These are phyloP conservation scores for Tetropium fuscum DNA, from an alignment of 2,888 invertebrate genomes.

Conservation along the genomic window DNA sequence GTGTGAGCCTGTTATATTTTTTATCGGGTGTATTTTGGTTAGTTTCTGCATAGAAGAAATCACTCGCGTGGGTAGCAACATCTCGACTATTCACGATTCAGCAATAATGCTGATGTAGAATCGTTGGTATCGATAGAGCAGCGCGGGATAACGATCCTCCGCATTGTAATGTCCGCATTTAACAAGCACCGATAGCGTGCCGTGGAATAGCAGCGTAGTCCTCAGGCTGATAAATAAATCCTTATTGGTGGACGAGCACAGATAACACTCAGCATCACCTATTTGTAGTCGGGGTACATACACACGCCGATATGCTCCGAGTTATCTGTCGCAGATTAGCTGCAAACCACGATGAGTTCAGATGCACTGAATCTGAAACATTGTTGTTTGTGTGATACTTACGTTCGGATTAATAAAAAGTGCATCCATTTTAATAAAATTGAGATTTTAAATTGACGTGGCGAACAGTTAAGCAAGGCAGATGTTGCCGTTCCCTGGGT, in stretches of 20 bases:
- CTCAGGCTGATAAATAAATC: constrained; percentile 62
- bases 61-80: constrained; percentile 60
- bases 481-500: no score
- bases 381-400: no score
- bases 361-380: no score
- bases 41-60: constrained; percentile 41
- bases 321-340: constrained; percentile 46
- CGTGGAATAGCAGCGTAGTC: constrained; percentile 49
- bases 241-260: constrained; percentile 59
- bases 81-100: constrained; percentile 65
- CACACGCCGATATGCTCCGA: constrained; percentile 45
- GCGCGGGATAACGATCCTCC: constrained; percentile 65
- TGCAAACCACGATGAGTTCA: neutral
- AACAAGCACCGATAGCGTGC: constrained; percentile 63
- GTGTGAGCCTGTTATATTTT: no score
- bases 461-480: no score
- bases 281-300: constrained; percentile 57
- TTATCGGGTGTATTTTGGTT: no score
- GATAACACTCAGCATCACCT: constrained; percentile 60
- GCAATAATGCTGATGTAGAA: constrained; percentile 66
- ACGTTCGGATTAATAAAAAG: no score
- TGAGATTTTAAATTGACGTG: no score
- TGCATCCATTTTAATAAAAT: no score
- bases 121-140: constrained; percentile 64
- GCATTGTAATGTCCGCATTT: constrained; percentile 66